Evolutionary conservation across 2,797 vertebrate species (phyloP), one percentile per base, ranked within the genome.

Genomic region (Hyperoplus lanceolatus): DNA sequence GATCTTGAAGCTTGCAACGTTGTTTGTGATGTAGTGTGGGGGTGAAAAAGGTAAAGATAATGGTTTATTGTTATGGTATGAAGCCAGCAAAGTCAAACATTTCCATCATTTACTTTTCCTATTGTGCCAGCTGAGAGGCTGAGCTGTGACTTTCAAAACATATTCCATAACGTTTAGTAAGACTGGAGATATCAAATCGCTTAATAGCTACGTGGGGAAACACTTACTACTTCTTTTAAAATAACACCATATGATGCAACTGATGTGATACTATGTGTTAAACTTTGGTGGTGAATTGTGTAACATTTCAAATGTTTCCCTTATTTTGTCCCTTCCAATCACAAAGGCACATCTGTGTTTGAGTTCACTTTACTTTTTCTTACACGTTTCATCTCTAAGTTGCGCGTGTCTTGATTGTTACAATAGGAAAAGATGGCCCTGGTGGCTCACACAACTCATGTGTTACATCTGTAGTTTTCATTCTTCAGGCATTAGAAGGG

Each of bases 91-190:
- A 0, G 38, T 29, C 21, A 39, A 49, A 59, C 21, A 16, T 65
- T 54, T 60, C 5, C 0, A 5, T n/a, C 42, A 29, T 50, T 43
- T 2, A 6, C 38, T 39, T 13, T 56, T 66, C 39, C 11, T 10
- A 16, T 38, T 46, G 14, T 72, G 62, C 46, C 16, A 21, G 16
- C 60, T 53, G 6, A 67, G 45, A 58, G 42, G 13, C 7, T 46
- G 13, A 39, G 46, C 9, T 8, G n/a, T 60, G 57, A 82, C 45
- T 70, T 54, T 38, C 48, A 18, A 46, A 62, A 50, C 36, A 4
- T 53, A 63, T 80, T 79, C 77, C 57, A 50, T 53, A 83, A 77
- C 42, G 1, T 55, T 66, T 36, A 75, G 65, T 77, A 41, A 57
- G 36, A 12, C 3, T 38, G 6, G 5, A 69, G 79, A 77, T 79